Conservation (phyloP, 2,888 invertebrate genomes). For the Mythimna impura region DNA sequence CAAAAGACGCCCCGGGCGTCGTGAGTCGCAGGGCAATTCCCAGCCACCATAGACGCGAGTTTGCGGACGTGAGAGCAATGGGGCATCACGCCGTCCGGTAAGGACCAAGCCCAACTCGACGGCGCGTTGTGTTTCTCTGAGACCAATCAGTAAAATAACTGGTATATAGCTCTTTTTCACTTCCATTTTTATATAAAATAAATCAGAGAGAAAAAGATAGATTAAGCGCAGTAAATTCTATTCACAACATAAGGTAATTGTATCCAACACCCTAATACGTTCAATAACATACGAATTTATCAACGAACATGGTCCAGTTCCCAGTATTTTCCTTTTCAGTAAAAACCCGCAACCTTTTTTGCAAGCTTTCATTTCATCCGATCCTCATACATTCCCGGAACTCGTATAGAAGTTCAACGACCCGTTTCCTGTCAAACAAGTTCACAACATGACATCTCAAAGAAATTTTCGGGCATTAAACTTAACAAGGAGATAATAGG, state of each 20-base stretch:
- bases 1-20: too few species aligned
- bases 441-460: conserved; percentile 29
- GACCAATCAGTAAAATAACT: background rate
- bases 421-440: conserved; percentile 37
- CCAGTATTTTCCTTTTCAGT: background rate
- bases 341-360: conserved; percentile 2
- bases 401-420: conserved; percentile 38
- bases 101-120: too few species aligned
- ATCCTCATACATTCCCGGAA: conserved; percentile 14
- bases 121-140: too few species aligned
- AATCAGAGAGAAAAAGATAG: background rate
- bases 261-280: background rate
- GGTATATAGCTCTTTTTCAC: background rate
- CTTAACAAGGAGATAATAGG: conserved; percentile 41
- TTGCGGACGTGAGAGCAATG: too few species aligned
- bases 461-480: conserved; percentile 38
- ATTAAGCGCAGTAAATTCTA: background rate
- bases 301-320: background rate
- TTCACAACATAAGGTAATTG: background rate
- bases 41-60: too few species aligned
- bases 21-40: too few species aligned
- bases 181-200: background rate
- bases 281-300: background rate
- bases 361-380: background rate
- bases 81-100: too few species aligned